Evolutionary conservation across 30 jellyfish, hydroid and myxozoan species (phyloP).

Genomic region (Calvadosia cruxmelitensis): DNA sequence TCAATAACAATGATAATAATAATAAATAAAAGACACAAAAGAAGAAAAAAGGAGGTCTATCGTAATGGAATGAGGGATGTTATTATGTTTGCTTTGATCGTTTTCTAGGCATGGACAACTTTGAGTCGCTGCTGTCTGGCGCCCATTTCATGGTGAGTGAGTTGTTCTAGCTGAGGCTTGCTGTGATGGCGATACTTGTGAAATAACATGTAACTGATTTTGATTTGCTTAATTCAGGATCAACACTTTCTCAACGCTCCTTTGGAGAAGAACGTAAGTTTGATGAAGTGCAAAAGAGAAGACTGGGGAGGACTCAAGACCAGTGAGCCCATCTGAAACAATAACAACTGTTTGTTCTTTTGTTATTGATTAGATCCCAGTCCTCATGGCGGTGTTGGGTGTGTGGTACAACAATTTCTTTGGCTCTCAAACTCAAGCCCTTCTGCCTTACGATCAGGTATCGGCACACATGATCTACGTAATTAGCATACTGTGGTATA

Average conservation of each 20-base stretch:
- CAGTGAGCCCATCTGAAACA: no score
- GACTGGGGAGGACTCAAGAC: no score
- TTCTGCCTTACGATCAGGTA: constrained; percentile 98
- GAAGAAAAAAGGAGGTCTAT: no score
- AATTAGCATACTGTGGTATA: no score
- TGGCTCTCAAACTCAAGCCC: constrained; percentile 91
- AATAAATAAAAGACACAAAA: no score
- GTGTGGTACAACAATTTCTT: constrained; percentile 89
- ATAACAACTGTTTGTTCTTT: no score
- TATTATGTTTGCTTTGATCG: no score
- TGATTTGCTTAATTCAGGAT: constrained; percentile 17
- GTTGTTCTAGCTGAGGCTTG: not conserved
- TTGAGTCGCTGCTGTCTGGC: constrained; percentile 77
- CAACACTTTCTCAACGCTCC: constrained; percentile 62
- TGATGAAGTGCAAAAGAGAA: no score
- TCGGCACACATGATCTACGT: no score
- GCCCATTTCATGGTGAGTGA: constrained; percentile 88
- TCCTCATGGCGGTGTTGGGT: constrained; percentile 82
- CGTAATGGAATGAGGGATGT: no score
- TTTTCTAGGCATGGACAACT: constrained; percentile 90
- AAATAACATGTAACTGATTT: not conserved
- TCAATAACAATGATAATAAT: no score
- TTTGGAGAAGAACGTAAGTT: constrained; percentile 37
- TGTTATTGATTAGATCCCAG: constrained; percentile 49
- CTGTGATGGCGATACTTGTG: no score